Base-by-base conservation (phyloP, 2,113 vertebrate species). In the Oreochromis aureus region DNA sequence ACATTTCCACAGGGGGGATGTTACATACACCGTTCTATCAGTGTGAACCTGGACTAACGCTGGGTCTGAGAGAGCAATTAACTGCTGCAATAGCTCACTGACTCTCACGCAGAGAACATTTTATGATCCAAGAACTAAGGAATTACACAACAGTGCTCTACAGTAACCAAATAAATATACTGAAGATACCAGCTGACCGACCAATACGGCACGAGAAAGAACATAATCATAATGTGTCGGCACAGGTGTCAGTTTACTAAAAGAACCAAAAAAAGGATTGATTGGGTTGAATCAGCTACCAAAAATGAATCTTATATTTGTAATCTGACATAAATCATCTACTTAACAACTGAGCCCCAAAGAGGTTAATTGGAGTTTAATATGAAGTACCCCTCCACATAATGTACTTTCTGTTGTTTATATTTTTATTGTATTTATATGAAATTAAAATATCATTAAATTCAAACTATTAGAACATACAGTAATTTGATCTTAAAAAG, bases 311-410 rank as follows among this genome's bases (percentile, higher is more conserved):
- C 22, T 73, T 46, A 2, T 46, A 73, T 46, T 46, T 73, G 22
- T 46, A 73, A 18, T 27, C 0, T 46, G 41, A 73, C 69, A 73
- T 0, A 46, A 73, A 46, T 46, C 3, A 44, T 73, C 41, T n/a
- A 10, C 51, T n/a, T 19, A 53, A 9, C 18, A 53, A 53, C 18
- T 53, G 48, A 19, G 48, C 48, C 16, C 16, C 3, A 51, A 51
- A 51, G 7, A 73, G 66, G 13, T 27, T 73, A 10, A 73, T 0
- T 73, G 34, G 1, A 66, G 61, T 39, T 76, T 76, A 76, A 48
- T 10, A 46, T 48, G 5, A 76, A 16, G 6, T 0, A 27, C 10
- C 2, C 22, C n/a, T 18, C 69, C 41, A 18, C 41, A 76, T 48
- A 76, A 76, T 44, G 4, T 30, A 48, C 41, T 73, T 27, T 18